Conservation (phyloP, 2,888 invertebrate species). For the Leptarthrus brevirostris region DNA sequence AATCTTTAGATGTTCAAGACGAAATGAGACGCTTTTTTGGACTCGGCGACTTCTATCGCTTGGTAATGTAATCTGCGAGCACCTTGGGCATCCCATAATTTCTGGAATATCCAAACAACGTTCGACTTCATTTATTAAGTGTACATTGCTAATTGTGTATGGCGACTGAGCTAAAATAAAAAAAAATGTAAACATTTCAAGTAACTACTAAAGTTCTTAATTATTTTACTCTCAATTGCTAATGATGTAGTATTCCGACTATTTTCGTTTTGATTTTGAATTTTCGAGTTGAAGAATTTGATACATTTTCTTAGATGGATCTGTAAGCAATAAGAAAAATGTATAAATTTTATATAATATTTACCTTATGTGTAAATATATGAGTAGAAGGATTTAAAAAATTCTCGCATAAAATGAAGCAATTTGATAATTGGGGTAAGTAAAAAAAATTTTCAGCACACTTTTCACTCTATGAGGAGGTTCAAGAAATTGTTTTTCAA, state of each 20-base stretch:
- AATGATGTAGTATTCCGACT: not conserved
- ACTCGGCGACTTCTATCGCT: not conserved
- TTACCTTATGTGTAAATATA: too few species aligned
- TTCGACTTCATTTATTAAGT: not conserved
- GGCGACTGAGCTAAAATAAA: not conserved
- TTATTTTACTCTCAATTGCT: not conserved
- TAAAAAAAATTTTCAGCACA: too few species aligned
- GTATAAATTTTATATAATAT: too few species aligned
- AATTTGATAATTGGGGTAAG: too few species aligned
- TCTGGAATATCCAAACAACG: not conserved
- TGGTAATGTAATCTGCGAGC: too few species aligned
- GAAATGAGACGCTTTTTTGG: too few species aligned
- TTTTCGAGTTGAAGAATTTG: not conserved
- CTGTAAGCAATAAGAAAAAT: not conserved
- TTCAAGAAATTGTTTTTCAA: too few species aligned
- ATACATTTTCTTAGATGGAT: conserved; percentile 2
- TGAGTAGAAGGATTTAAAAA: too few species aligned
- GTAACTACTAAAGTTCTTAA: not conserved
- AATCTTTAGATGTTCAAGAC: conserved; percentile 46
- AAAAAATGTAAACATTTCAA: not conserved
- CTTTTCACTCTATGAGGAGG: too few species aligned
- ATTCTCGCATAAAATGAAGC: too few species aligned
- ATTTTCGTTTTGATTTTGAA: not conserved
- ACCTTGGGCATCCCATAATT: too few species aligned
- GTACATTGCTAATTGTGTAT: not conserved